Base-by-base conservation (phyloP, 1,140 invertebrate genomes). In the Babylonia areolata region DNA sequence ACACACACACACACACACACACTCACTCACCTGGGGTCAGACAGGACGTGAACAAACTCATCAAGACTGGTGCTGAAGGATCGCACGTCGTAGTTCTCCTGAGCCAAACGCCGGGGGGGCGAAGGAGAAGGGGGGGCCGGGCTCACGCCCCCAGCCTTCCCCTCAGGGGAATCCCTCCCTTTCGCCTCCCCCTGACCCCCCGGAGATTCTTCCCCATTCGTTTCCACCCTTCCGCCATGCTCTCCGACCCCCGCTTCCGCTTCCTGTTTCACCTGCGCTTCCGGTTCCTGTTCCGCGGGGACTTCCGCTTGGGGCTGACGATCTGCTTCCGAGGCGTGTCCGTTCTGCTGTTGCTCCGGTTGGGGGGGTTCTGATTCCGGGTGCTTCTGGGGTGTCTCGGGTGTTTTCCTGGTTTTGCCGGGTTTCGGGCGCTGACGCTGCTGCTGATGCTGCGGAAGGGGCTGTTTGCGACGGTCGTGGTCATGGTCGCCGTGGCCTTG, bases 11-110 rank as follows among this genome's bases (percentile, higher is more conserved):
- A 37, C 3, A 69, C 6, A 69, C 6, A 69, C 15, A 12, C 46
- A 17, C 46, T 20, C 42, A 28, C 39, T 46, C 28, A 79, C 77
- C 77, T 79, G 39, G 23, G 86, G 11, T 88, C 84, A 12, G 85
- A 86, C 75, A 90, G 88, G 20, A 88, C 42, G 46, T 89, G 88
- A 1, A 85, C 85, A 58, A 87, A 88, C 58, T 88, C 87, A 20
- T 86, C 64, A 71, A 90, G 88, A 15, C 85, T 89, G 39, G 86
- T 83, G 77, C 88, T 89, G 79, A 90, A 90, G 0, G 88, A 85
- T 11, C 85, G 80, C 11, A 88, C 89, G 31, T 88, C 86, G 71
- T 84, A 90, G 51, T 87, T 71, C 12, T 69, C 58, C 17, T 35
- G 3, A 73, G 77, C 82, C 86, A 87, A 58, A 69, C 78, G n/a